A percentile compares a stretch with the other conserved stretches of the same genome.
phyloP scores from a whole-genome alignment of 2,113 vertebrate species.

The Tretioscincus oriximinensis region DNA sequence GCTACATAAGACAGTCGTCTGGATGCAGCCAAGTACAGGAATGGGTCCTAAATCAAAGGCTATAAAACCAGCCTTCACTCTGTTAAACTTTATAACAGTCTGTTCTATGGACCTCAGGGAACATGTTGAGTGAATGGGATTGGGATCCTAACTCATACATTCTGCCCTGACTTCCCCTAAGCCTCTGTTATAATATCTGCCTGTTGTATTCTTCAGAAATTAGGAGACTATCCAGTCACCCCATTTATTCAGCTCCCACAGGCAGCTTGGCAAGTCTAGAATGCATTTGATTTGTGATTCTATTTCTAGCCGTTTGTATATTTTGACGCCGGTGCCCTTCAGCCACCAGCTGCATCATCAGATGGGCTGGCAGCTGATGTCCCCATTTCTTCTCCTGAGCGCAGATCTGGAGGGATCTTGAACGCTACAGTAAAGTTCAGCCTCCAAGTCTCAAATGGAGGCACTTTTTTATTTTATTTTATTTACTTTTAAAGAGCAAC shows the following conservation, averaged over 20 bases:
- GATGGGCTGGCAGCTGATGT: constrained; percentile 37
- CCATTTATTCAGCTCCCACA: too few relatives aligned
- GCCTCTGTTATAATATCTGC: not conserved
- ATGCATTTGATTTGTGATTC: not conserved
- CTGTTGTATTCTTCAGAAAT: not conserved
- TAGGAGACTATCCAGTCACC: not conserved
- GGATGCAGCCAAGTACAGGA: too few relatives aligned
- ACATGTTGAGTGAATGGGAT: not conserved
- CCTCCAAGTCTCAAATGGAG: not conserved
- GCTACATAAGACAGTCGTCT: too few relatives aligned
- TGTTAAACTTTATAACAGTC: not conserved
- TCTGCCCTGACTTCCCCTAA: not conserved
- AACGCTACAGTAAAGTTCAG: not conserved
- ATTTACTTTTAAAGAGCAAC: not conserved
- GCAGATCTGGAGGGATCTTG: not conserved
- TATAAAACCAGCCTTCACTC: not conserved
- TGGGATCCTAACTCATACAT: not conserved
- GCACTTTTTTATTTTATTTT: not conserved
- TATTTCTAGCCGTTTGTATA: not conserved
- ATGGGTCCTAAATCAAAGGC: not conserved
- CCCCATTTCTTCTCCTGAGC: rapidly evolving
- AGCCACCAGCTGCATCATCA: constrained; percentile 24
- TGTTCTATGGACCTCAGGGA: not conserved
- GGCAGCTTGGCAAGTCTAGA: rapidly evolving
- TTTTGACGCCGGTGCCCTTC: not conserved